Evolutionary conservation across 2,797 vertebrate genomes (phyloP), one percentile per base, ranked within the genome.

Genomic region (Odontamblyopus lacepedii): DNA sequence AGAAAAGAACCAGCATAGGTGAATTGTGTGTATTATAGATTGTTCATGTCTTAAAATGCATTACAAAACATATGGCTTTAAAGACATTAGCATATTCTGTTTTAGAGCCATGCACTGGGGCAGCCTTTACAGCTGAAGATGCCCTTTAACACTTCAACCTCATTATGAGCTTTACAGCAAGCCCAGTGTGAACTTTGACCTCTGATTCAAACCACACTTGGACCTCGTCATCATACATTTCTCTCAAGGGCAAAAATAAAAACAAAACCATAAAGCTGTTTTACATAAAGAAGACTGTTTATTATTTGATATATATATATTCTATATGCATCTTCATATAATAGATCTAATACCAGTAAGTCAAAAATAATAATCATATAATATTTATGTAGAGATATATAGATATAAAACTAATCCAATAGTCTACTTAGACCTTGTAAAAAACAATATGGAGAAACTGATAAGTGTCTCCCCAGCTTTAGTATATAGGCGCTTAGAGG

Each of bases 351-450:
- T 93, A 92, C 90, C 88, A 89, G 83, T 92, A 92, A 92, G 91
- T 92, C 91, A 93, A 94, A 94, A 94, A 94, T 94, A 92, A 94
- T 94, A 93, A 86, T 93, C 83, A 90, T 91, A 91, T 85, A 72
- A 90, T 90, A 90, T 87, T 88, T 85, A 72, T 85, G 89, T 93
- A 91, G 91, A 89, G 72, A 88, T 79, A 63, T 76, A 79, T 85
- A 93, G 75, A 92, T 93, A 93, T 93, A 94, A 94, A 94, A 94
- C 92, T 94, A 94, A 94, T 94, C 90, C 90, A 92, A 91, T 92
- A 88, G 88, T 91, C 91, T 93, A 93, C 92, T 90, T 89, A 85
- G 76, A 93, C 87, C 89, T 89, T 82, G 90, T 85, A 92, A 53
- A 90, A 91, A 88, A 91, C 80, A 89, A 92, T 86, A 92, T 91